A percentile compares a stretch with the other conserved stretches of the same genome.
These are phyloP conservation scores for Hirtodrosophila alboralis DNA, from an alignment of 2,888 invertebrate genomes.

Conservation along the genomic window DNA sequence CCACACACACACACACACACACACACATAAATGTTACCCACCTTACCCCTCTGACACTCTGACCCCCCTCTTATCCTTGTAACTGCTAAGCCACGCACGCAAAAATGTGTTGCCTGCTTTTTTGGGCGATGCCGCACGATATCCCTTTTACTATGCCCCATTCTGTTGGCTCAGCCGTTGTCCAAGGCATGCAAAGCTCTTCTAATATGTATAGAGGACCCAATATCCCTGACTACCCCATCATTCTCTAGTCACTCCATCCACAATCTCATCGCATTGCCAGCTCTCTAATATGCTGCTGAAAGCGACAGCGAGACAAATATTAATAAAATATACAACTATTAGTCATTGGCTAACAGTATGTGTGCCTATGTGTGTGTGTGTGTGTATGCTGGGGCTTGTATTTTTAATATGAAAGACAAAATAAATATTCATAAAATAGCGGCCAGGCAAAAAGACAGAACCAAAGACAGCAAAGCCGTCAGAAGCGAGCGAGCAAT, in stretches of 20 bases:
- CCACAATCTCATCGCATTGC: conserved; percentile 10
- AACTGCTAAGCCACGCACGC: conserved; percentile 73
- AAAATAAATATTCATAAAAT: conserved; percentile 79
- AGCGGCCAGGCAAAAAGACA: conserved; percentile 41
- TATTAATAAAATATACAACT: conserved; percentile 81
- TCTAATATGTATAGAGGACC: conserved; percentile 57
- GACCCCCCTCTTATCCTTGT: conserved; percentile 1
- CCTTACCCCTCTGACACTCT: no score
- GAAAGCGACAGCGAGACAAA: conserved; percentile 58
- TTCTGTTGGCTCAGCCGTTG: conserved; percentile 26
- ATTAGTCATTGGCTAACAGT: conserved; percentile 71
- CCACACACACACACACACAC: not conserved
- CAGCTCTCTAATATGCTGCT: conserved; percentile 44
- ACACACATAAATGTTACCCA: conserved; percentile 4
- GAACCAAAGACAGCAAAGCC: conserved; percentile 16
- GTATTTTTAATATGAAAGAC: conserved; percentile 76
- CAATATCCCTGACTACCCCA: not conserved
- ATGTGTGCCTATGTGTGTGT: conserved; percentile 13
- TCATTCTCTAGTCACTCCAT: conserved; percentile 1
- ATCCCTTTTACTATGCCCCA: conserved; percentile 22
- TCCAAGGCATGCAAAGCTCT: conserved; percentile 56
- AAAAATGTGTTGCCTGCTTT: conserved; percentile 73
- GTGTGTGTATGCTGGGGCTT: conserved; percentile 45
- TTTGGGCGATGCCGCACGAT: conserved; percentile 48
- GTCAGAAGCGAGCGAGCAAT: conserved; percentile 1